Evolutionary conservation across 2,797 vertebrate genomes (phyloP).

Genomic region (Phalanger gymnotis): DNA sequence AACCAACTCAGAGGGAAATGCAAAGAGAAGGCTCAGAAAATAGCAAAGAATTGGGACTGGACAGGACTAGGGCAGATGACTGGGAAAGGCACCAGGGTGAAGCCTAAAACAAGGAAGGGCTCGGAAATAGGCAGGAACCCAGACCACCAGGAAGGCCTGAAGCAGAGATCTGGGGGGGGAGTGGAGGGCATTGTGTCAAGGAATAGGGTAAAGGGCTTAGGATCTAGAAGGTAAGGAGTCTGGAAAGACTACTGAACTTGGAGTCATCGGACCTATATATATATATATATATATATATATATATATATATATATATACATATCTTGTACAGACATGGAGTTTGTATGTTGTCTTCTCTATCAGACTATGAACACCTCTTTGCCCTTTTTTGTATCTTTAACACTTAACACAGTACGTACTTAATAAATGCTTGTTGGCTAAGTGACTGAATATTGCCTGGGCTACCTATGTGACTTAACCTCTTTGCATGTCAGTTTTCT

Average conservation of each 20-base stretch:
- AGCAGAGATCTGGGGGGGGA: neutral
- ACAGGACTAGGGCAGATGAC: neutral
- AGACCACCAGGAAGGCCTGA: no score
- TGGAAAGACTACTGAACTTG: neutral
- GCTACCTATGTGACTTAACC: neutral
- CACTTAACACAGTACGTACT: neutral
- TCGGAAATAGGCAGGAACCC: no score
- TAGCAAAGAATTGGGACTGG: neutral
- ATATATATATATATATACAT: no score
- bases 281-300: no score
- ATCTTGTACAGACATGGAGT: neutral
- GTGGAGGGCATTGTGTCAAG: neutral
- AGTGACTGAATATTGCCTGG: neutral
- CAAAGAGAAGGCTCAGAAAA: neutral
- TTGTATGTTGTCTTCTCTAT: neutral
- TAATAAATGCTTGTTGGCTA: neutral
- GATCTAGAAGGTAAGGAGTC: neutral
- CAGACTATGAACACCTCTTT: neutral
- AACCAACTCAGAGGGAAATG: neutral
- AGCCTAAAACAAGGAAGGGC: neutral
- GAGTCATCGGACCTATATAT: neutral
- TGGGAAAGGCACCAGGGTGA: neutral
- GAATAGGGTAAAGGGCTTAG: neutral
- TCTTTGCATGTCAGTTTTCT: neutral
- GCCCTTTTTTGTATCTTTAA: neutral